Conservation (phyloP, 2,113 vertebrate species). For the Nanorana parkeri region DNA sequence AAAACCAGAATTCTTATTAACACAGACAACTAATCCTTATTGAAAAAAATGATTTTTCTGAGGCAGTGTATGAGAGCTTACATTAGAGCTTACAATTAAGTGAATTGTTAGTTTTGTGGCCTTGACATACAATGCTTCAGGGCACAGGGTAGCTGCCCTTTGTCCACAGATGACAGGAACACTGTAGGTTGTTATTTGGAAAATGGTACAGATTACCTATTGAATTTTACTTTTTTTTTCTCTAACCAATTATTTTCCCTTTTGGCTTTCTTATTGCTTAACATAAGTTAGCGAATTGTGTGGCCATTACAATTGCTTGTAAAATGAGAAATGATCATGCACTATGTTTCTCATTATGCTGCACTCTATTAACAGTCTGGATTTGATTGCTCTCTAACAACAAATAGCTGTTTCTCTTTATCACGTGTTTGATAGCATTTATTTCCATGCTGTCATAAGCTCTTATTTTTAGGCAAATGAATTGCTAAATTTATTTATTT, state of each 20-base stretch:
- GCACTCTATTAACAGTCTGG: conserved; percentile 23
- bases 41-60: too few relatives aligned
- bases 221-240: neutral
- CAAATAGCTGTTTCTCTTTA: conserved; percentile 12
- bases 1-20: too few relatives aligned
- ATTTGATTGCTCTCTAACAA: conserved; percentile 51
- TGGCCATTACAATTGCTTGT: neutral
- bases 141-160: neutral
- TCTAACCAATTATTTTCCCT: too few relatives aligned
- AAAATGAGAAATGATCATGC: conserved; percentile 14
- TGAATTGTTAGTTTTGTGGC: too few relatives aligned
- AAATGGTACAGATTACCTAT: neutral
- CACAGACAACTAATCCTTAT: too few relatives aligned
- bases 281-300: conserved; percentile 2
- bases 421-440: neutral
- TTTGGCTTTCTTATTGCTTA: conserved; percentile 17
- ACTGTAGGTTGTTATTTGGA: neutral
- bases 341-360: conserved; percentile 20
- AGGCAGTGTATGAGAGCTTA: too few relatives aligned
- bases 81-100: too few relatives aligned
- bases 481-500: conserved; percentile 47
- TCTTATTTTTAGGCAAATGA: conserved; percentile 44
- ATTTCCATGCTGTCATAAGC: conserved; percentile 31
- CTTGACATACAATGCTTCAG: too few relatives aligned
- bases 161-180: neutral